A percentile compares a stretch with the other conserved stretches of the same genome.
Conservation (phyloP, 2,888 invertebrate species). For the Lithosia quadra region DNA sequence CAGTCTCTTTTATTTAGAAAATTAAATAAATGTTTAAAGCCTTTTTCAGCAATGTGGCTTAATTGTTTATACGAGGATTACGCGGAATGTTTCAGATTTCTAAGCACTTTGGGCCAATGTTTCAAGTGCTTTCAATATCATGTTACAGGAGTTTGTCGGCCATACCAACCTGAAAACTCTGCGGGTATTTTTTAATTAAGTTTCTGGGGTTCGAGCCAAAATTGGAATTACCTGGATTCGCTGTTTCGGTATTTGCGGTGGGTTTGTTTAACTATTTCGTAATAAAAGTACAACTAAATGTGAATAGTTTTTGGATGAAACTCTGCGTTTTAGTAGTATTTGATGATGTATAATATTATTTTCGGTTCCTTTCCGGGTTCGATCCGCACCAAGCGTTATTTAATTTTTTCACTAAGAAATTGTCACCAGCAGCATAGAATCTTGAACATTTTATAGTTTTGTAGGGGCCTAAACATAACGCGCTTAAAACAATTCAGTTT, state of each 20-base stretch:
- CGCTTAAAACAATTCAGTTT: no score
- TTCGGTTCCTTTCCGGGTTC: background rate
- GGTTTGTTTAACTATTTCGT: background rate
- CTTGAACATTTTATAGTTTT: no score
- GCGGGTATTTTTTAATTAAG: constrained; percentile 37
- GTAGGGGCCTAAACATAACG: no score
- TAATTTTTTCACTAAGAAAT: no score
- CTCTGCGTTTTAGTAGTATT: background rate
- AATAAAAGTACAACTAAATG: background rate
- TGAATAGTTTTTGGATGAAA: background rate
- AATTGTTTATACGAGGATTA: constrained; percentile 12
- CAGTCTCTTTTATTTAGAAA: background rate
- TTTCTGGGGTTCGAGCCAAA: constrained; percentile 11
- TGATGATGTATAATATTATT: background rate
- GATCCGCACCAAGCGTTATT: no score
- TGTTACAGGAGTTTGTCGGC: constrained; percentile 19
- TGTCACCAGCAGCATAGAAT: no score
- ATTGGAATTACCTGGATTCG: background rate
- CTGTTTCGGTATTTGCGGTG: background rate
- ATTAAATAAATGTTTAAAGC: background rate
- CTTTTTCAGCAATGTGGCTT: background rate
- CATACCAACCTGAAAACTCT: constrained; percentile 20
- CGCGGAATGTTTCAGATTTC: constrained; percentile 8
- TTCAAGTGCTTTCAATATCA: constrained; percentile 28
- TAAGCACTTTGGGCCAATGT: constrained; percentile 11